Evolutionary conservation across 2,888 invertebrate species (phyloP).

Genomic region (Myathropa florea): DNA sequence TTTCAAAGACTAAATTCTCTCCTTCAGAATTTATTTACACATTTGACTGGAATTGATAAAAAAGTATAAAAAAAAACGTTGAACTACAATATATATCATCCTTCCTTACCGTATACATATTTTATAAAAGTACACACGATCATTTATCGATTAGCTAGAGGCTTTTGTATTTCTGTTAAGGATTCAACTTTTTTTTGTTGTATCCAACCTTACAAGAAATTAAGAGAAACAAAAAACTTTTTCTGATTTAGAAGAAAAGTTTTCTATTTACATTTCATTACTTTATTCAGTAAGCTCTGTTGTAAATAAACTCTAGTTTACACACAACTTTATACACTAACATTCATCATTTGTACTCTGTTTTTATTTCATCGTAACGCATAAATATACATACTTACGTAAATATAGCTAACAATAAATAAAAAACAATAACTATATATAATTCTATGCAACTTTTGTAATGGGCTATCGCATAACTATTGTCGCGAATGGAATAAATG

Average conservation of each 20-base stretch:
- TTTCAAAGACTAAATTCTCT: constrained; percentile 18
- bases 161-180: constrained; percentile 54
- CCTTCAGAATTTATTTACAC: constrained; percentile 24
- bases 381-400: constrained; percentile 28
- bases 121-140: constrained; percentile 31
- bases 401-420: constrained; percentile 46
- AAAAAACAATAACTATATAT: constrained; percentile 36
- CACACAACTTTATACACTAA: constrained; percentile 8
- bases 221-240: background rate
- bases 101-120: constrained; percentile 56
- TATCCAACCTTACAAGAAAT: background rate
- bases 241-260: constrained; percentile 1
- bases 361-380: constrained; percentile 8
- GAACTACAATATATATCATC: constrained; percentile 38
- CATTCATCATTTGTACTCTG: constrained; percentile 11
- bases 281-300: constrained; percentile 31
- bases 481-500: background rate
- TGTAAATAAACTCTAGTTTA: constrained; percentile 49
- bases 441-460: background rate
- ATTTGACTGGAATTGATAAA: constrained; percentile 2
- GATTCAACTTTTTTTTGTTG: background rate
- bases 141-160: constrained; percentile 65
- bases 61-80: background rate
- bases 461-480: background rate
- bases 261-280: constrained; percentile 26